These are phyloP conservation scores for Plectropomus leopardus DNA, from an alignment of 2,113 vertebrate genomes.

Conservation along the genomic window DNA sequence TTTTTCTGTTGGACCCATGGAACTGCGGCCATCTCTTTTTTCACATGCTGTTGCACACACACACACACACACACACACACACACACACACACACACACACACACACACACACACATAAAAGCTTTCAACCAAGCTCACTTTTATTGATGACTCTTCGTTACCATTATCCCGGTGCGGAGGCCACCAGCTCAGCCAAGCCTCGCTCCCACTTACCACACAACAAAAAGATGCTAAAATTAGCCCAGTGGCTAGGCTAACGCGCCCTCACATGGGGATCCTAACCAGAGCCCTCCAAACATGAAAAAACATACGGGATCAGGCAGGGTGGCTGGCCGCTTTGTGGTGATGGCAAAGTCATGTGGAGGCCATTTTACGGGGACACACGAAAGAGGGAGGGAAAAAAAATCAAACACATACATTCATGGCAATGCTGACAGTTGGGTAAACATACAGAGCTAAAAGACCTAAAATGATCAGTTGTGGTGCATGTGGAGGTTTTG, in stretches of 20 bases:
- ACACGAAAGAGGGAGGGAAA: constrained; percentile 28
- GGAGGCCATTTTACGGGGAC: constrained; percentile 72
- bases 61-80: constrained; percentile 51
- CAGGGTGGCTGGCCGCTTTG: constrained; percentile 73
- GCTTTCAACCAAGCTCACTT: constrained; percentile 70
- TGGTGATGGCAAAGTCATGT: constrained; percentile 71
- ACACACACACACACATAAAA: constrained; percentile 71
- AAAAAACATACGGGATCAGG: constrained; percentile 54
- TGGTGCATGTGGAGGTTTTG: constrained; percentile 57
- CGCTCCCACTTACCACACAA: constrained; percentile 75
- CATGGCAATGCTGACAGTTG: constrained; percentile 58
- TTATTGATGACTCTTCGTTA: constrained; percentile 81
- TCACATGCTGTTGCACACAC: constrained; percentile 43
- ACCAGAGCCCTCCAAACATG: constrained; percentile 70
- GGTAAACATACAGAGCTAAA: constrained; percentile 56
- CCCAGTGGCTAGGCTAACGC: constrained; percentile 58
- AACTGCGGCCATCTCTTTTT: constrained; percentile 33
- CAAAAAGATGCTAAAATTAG: constrained; percentile 81
- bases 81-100: constrained; percentile 48
- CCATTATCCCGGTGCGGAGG: constrained; percentile 72
- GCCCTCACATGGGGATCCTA: constrained; percentile 67
- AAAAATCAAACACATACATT: constrained; percentile 57
- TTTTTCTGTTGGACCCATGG: constrained; percentile 13
- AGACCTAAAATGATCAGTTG: constrained; percentile 57
- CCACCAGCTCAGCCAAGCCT: constrained; percentile 72